Percentiles rank a stretch among this genome's conserved stretches.
phyloP scores from a whole-genome alignment of 1,140 invertebrate genomes.

The Brachionus sp. region DNA sequence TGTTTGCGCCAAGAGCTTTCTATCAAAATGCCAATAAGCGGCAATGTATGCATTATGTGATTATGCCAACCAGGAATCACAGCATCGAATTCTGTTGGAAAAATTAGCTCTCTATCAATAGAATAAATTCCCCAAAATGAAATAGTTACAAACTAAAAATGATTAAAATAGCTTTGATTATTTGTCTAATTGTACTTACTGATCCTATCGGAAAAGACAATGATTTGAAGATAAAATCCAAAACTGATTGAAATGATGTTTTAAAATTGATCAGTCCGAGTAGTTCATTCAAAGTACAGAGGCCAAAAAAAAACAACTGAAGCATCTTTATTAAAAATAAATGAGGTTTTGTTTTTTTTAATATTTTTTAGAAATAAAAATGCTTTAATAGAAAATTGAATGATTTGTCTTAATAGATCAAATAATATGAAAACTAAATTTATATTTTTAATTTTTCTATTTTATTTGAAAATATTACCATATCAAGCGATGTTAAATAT shows the following conservation, averaged over 20 bases:
- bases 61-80: conserved; percentile 81
- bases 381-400: too few relatives aligned
- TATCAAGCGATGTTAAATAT: conserved; percentile 25
- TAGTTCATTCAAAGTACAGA: neutral
- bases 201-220: neutral
- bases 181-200: neutral
- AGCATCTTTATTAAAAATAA: neutral
- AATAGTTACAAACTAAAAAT: conserved; percentile 72
- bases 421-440: too few relatives aligned
- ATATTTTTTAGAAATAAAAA: too few relatives aligned
- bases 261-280: neutral
- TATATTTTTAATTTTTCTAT: too few relatives aligned
- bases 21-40: neutral
- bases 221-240: neutral
- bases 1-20: neutral
- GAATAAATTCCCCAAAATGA: conserved; percentile 81
- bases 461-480: conserved; percentile 4
- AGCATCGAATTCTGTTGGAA: conserved; percentile 73
- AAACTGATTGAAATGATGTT: neutral
- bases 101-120: conserved; percentile 76
- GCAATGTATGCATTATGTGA: conserved; percentile 67
- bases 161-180: neutral
- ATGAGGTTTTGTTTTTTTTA: neutral
- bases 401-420: too few relatives aligned
- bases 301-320: neutral